These are phyloP conservation scores for Ganaspis sp. DNA, from an alignment of 1,140 invertebrate genomes.

Conservation along the genomic window DNA sequence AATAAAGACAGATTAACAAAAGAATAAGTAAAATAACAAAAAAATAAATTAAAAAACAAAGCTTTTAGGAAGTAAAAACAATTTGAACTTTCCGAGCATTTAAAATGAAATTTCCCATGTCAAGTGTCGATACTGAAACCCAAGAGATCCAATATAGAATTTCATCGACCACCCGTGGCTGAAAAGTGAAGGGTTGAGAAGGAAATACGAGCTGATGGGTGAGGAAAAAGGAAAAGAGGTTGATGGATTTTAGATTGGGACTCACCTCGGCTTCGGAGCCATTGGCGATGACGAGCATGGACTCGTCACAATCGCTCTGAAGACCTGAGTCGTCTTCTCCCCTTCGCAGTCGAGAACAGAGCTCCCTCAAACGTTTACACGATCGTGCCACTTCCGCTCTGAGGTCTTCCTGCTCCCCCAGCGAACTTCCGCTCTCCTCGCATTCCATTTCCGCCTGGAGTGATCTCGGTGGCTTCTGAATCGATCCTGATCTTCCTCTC, in stretches of 20 bases:
- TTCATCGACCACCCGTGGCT: conserved; percentile 1
- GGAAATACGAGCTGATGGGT: not conserved
- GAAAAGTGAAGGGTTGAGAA: not conserved
- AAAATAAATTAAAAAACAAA: no score
- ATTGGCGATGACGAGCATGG: conserved; percentile 74
- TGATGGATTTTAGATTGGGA: conserved; percentile 19
- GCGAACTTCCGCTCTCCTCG: conserved; percentile 77
- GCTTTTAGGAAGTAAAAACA: no score
- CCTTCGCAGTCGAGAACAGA: conserved; percentile 83
- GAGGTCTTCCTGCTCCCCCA: conserved; percentile 78
- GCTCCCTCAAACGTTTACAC: conserved; percentile 81
- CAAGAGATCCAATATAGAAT: not conserved
- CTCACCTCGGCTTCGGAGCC: conserved; percentile 67
- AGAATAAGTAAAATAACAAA: no score
- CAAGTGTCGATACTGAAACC: not conserved
- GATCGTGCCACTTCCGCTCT: conserved; percentile 80
- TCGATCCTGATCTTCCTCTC: conserved; percentile 66
- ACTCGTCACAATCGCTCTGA: conserved; percentile 78
- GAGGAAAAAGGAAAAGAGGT: not conserved
- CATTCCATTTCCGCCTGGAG: conserved; percentile 87
- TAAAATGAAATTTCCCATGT: conserved; percentile 12
- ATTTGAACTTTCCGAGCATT: not conserved
- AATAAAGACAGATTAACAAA: no score
- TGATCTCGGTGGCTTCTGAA: conserved; percentile 76
- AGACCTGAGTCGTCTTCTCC: conserved; percentile 82